Conservation (phyloP, 2,113 vertebrate genomes). For the Psophia crepitans region DNA sequence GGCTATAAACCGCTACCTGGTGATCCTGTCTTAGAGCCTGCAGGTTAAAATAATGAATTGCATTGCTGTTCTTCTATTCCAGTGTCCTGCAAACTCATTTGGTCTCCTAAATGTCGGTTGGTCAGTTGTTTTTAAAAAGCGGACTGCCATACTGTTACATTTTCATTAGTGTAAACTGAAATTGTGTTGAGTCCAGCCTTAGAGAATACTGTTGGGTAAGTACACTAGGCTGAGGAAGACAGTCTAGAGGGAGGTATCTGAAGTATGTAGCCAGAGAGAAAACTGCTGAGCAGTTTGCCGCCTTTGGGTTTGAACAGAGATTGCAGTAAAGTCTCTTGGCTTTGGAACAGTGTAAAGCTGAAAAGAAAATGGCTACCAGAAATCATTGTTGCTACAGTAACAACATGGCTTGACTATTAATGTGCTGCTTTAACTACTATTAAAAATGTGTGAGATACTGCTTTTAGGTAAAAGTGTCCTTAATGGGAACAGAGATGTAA, state of each 20-base stretch:
- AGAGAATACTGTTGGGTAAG: neutral
- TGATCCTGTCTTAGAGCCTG: neutral
- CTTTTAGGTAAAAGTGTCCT: neutral
- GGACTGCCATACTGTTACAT: fast-evolving
- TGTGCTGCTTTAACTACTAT: neutral
- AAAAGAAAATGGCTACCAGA: conserved; percentile 63
- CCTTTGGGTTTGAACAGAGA: conserved; percentile 1
- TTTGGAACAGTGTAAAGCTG: conserved; percentile 14
- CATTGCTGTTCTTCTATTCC: neutral
- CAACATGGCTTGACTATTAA: conserved; percentile 40
- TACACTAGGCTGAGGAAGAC: fast-evolving
- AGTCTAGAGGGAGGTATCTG: neutral
- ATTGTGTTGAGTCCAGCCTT: neutral
- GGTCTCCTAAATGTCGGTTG: neutral
- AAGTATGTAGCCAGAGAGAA: neutral
- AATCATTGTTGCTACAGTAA: conserved; percentile 52
- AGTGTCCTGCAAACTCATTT: neutral
- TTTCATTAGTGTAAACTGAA: neutral
- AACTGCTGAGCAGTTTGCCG: neutral
- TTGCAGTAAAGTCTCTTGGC: neutral
- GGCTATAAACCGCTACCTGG: neutral
- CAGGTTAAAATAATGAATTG: neutral
- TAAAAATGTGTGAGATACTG: neutral
- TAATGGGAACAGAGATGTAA: neutral
- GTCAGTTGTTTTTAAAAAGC: neutral